Percentiles rank a stretch among this genome's conserved stretches.
Conservation (phyloP, 2,888 invertebrate species). For the Leucophenga montana region DNA sequence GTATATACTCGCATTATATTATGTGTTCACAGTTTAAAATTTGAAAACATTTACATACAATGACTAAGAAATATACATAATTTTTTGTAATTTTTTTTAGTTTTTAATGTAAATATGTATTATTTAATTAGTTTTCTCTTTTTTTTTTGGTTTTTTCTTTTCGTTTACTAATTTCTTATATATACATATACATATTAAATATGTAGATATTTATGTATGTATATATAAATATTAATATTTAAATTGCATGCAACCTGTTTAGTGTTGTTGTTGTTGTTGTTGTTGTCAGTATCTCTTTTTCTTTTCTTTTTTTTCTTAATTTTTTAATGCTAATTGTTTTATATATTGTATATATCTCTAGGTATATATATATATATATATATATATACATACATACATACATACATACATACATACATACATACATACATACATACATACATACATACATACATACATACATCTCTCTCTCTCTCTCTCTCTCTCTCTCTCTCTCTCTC, state of each 20-base stretch:
- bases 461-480: no score
- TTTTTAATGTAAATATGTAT: neutral
- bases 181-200: conserved; percentile 3
- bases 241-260: neutral
- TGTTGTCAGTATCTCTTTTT: no score
- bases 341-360: no score
- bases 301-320: neutral
- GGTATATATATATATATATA: neutral
- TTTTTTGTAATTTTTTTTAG: neutral
- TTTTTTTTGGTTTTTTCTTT: neutral
- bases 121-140: neutral
- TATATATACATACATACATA: neutral
- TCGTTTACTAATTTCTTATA: neutral
- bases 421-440: no score
- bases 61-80: neutral
- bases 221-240: conserved; percentile 14
- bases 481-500: no score
- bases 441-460: neutral
- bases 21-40: conserved; percentile 11
- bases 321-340: neutral
- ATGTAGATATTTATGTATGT: neutral
- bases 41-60: neutral
- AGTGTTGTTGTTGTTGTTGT: neutral
- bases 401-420: neutral
- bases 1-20: conserved; percentile 37